Conservation (phyloP, 2,113 vertebrate genomes). For the Antennarius striatus region DNA sequence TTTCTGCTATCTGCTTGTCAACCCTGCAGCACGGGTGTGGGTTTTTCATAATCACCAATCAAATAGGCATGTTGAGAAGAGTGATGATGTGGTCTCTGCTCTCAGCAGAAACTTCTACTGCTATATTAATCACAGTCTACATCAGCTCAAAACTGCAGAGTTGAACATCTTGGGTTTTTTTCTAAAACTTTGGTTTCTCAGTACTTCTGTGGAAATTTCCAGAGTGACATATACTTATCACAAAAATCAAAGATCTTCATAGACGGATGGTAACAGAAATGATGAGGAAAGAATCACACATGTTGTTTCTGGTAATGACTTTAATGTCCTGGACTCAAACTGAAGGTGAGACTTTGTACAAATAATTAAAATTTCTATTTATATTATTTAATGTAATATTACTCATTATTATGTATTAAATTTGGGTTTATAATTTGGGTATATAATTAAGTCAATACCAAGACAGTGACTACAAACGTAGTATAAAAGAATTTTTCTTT, state of each 20-base stretch:
- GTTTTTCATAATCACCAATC: background rate
- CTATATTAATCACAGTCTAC: slow-evolving; percentile 2
- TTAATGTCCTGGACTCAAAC: slow-evolving; percentile 30
- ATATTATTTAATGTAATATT: no score
- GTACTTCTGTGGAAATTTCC: background rate
- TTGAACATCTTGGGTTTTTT: slow-evolving; percentile 17
- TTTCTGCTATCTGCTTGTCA: background rate
- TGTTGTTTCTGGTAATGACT: slow-evolving; percentile 23
- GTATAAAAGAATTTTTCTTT: no score
- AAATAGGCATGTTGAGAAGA: background rate
- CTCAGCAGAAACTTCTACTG: slow-evolving; percentile 6
- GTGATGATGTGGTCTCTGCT: background rate
- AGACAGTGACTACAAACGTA: no score
- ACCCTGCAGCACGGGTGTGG: background rate
- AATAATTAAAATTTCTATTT: no score
- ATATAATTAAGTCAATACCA: no score
- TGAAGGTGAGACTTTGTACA: slow-evolving; percentile 26
- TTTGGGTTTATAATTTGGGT: no score
- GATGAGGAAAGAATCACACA: slow-evolving; percentile 6
- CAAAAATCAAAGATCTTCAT: background rate
- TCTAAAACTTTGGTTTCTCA: background rate
- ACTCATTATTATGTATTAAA: no score
- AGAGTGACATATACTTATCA: background rate
- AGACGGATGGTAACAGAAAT: background rate
- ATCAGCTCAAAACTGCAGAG: slow-evolving; percentile 7